Conservation (phyloP, 2,113 vertebrate genomes). For the Puma concolor region DNA sequence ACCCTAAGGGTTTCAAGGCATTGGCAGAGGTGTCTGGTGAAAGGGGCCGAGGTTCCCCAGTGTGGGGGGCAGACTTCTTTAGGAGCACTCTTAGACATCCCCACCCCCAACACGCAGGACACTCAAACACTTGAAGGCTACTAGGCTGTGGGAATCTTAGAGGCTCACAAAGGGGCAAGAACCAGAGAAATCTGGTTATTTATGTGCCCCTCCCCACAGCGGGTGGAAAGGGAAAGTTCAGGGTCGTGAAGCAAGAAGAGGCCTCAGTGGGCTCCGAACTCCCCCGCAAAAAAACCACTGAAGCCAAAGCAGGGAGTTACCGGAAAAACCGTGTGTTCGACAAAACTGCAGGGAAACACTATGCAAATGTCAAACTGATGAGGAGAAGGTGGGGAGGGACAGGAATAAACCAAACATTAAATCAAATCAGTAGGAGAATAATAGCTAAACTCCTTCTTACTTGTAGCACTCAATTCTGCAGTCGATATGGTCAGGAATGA, state of each 20-base stretch:
- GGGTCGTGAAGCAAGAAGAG: not conserved
- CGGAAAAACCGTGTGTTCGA: not conserved
- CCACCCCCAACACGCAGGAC: conserved; percentile 62
- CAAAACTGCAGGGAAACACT: conserved; percentile 53
- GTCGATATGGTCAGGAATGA: conserved; percentile 85
- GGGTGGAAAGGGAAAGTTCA: conserved; percentile 21
- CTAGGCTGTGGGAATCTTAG: not conserved
- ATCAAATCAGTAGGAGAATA: conserved; percentile 87
- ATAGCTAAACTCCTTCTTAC: conserved; percentile 87
- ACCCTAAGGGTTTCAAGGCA: not conserved
- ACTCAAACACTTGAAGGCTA: conserved; percentile 21
- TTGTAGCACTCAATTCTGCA: conserved; percentile 87
- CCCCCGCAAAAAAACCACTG: not conserved
- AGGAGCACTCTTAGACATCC: conserved; percentile 79
- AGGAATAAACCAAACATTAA: conserved; percentile 81
- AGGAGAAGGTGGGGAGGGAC: conserved; percentile 61
- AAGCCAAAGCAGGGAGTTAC: conserved; percentile 24
- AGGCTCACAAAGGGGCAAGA: not conserved
- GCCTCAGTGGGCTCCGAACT: not conserved
- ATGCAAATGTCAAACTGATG: conserved; percentile 84
- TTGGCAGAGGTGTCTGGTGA: not conserved
- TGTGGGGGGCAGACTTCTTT: not conserved
- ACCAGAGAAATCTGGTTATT: not conserved
- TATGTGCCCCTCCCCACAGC: not conserved
- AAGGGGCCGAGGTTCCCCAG: not conserved